phyloP scores from a whole-genome alignment of 2,888 invertebrate genomes.

The Diabrotica balteata region DNA sequence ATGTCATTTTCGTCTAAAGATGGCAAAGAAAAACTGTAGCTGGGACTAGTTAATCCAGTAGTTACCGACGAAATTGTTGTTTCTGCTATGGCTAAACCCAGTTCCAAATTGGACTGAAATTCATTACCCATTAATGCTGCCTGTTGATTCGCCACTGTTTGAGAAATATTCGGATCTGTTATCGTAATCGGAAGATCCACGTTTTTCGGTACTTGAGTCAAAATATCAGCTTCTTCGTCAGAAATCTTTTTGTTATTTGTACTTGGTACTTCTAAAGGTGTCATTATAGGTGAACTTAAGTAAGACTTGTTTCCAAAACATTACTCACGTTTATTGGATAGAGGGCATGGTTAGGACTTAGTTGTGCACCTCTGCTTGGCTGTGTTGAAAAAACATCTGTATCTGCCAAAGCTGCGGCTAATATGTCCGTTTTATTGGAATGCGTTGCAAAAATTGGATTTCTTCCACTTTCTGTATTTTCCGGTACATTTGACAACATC shows the following conservation, averaged over 20 bases:
- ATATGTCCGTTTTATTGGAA: constrained; percentile 67
- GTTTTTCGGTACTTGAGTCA: constrained; percentile 66
- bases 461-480: constrained; percentile 47
- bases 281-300: constrained; percentile 85
- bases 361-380: constrained; percentile 59
- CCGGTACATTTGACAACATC: constrained; percentile 45
- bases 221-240: constrained; percentile 54
- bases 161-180: constrained; percentile 76
- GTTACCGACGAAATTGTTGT: constrained; percentile 65
- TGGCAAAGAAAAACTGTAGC: constrained; percentile 55
- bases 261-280: constrained; percentile 76
- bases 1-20: constrained; percentile 55
- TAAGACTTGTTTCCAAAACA: constrained; percentile 77
- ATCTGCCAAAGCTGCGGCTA: constrained; percentile 78
- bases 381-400: constrained; percentile 73
- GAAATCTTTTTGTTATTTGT: constrained; percentile 58
- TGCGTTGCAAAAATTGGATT: constrained; percentile 55
- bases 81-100: constrained; percentile 76
- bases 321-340: constrained; percentile 66
- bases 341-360: constrained; percentile 68
- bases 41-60: constrained; percentile 54
- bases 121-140: constrained; percentile 51
- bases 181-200: constrained; percentile 79
- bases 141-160: constrained; percentile 59
- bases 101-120: constrained; percentile 62